A percentile compares a stretch with the other conserved stretches of the same genome.
These are phyloP conservation scores for Chironomus striatipennis DNA, from an alignment of 1,140 invertebrate species.

Conservation along the genomic window DNA sequence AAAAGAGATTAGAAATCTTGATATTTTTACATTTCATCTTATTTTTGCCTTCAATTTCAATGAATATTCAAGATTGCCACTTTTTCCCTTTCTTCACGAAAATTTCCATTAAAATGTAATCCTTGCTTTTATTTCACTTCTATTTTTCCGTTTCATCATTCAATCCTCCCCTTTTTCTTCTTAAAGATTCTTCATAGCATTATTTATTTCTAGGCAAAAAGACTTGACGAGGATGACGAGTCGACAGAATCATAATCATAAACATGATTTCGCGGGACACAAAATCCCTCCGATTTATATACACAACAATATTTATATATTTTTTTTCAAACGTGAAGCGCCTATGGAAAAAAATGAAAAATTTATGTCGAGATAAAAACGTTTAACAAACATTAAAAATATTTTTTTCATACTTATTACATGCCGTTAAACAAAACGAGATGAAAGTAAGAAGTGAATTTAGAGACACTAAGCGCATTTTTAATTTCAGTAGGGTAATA, in stretches of 20 bases:
- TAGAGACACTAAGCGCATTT: neutral
- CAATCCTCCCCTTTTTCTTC: neutral
- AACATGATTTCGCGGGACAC: constrained; percentile 11
- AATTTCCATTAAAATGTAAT: constrained; percentile 2
- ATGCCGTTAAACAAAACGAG: neutral
- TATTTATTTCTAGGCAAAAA: neutral
- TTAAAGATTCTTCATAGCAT: neutral
- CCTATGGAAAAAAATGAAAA: neutral
- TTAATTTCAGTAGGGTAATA: neutral
- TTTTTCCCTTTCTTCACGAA: neutral
- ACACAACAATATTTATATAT: neutral
- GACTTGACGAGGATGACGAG: neutral
- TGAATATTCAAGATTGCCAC: neutral
- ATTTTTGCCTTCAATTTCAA: neutral
- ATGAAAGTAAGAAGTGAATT: neutral
- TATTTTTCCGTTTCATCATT: too few relatives aligned
- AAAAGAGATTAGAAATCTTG: constrained; percentile 9
- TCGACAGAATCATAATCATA: constrained; percentile 13
- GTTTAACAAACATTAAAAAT: constrained; percentile 23
- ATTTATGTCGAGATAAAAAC: constrained; percentile 23
- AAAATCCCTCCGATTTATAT: neutral
- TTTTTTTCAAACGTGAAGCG: neutral
- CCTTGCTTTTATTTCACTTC: neutral
- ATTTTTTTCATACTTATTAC: neutral
- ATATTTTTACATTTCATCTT: neutral